These are phyloP conservation scores for Babylonia areolata DNA, from an alignment of 1,140 invertebrate species.

Conservation along the genomic window DNA sequence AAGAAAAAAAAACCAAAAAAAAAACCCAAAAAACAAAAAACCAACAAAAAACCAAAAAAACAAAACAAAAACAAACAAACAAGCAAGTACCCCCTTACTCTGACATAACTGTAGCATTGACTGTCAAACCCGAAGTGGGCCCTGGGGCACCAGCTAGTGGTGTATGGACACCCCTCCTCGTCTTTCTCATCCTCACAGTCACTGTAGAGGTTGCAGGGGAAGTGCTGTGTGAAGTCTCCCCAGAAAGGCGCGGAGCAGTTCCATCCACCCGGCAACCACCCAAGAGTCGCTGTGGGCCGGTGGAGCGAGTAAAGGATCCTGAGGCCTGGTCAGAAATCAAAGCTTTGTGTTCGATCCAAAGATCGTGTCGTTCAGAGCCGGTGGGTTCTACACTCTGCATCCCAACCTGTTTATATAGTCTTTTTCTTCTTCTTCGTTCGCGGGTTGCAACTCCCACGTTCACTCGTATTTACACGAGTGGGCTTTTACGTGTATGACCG, in stretches of 20 bases:
- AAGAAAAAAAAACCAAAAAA: too few species aligned
- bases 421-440: too few species aligned
- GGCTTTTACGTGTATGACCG: too few species aligned
- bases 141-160: background rate
- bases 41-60: too few species aligned
- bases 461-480: too few species aligned
- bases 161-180: constrained; percentile 11
- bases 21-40: too few species aligned
- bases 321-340: too few species aligned
- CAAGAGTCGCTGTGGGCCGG: background rate
- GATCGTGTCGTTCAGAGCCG: background rate
- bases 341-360: background rate
- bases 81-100: background rate
- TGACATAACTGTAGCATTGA: background rate
- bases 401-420: too few species aligned
- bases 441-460: too few species aligned
- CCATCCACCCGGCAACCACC: background rate
- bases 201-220: constrained; percentile 14
- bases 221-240: constrained; percentile 17
- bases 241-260: constrained; percentile 25
- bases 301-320: background rate
- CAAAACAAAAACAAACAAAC: too few species aligned
- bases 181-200: constrained; percentile 12
- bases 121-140: background rate
- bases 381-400: background rate